A percentile compares a stretch with the other conserved stretches of the same genome.
These are phyloP conservation scores for Paratilapia polleni DNA, from an alignment of 2,113 vertebrate genomes.

Conservation along the genomic window DNA sequence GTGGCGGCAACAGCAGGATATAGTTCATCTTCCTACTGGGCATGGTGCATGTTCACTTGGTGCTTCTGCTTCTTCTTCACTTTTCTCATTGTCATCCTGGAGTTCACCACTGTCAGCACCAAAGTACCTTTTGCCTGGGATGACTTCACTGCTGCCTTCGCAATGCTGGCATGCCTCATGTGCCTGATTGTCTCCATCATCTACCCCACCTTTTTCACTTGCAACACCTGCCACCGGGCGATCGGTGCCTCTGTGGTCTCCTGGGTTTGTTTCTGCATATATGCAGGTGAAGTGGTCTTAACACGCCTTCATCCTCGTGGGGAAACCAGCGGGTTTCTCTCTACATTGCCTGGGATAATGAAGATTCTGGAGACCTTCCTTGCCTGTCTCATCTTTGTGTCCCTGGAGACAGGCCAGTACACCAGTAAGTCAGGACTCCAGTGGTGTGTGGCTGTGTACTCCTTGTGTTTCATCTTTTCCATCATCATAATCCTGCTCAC, in stretches of 20 bases:
- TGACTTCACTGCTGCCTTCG: conserved; percentile 87
- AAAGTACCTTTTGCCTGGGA: conserved; percentile 86
- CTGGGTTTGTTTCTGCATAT: conserved; percentile 81
- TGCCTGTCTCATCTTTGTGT: conserved; percentile 87
- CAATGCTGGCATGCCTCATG: conserved; percentile 85
- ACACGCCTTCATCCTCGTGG: conserved; percentile 75
- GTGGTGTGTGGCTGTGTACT: conserved; percentile 88
- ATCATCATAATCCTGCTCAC: conserved; percentile 83
- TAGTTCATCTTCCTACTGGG: conserved; percentile 45
- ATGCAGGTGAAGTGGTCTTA: conserved; percentile 80
- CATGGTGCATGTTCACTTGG: conserved; percentile 91
- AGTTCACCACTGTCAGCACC: conserved; percentile 77
- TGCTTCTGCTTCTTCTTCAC: conserved; percentile 85
- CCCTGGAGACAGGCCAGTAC: conserved; percentile 48
- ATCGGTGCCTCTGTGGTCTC: conserved; percentile 81
- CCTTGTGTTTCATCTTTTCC: conserved; percentile 87
- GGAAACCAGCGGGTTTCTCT: conserved; percentile 86
- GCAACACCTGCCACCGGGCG: conserved; percentile 33
- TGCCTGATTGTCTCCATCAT: conserved; percentile 83
- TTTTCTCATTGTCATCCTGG: conserved; percentile 81
- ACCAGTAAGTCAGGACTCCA: not conserved
- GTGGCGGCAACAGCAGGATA: conserved; percentile 72
- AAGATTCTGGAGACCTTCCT: conserved; percentile 88
- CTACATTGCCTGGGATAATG: conserved; percentile 85
- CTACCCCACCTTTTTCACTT: conserved; percentile 79